Percentiles rank a stretch among this genome's conserved stretches.
These are phyloP conservation scores for Chymomyza caudatula DNA, from an alignment of 2,888 invertebrate species.

Conservation along the genomic window DNA sequence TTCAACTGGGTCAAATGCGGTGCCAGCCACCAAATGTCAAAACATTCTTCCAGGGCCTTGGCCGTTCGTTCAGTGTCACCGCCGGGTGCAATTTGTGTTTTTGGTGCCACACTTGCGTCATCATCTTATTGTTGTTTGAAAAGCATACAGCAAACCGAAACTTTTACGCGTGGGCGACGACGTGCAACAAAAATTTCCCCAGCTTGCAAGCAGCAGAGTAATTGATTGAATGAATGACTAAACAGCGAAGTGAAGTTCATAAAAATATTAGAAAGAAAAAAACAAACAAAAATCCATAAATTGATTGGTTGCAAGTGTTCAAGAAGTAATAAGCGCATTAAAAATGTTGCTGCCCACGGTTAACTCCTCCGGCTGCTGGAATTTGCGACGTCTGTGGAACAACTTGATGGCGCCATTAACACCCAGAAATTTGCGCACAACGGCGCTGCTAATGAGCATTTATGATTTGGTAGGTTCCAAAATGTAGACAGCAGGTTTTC, in stretches of 20 bases:
- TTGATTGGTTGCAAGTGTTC: conserved; percentile 43
- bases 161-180: conserved; percentile 43
- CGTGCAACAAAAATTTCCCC: not conserved
- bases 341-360: conserved; percentile 54
- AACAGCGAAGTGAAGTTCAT: too few relatives aligned
- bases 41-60: conserved; percentile 53
- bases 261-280: conserved; percentile 9
- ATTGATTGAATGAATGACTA: not conserved
- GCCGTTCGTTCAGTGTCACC: conserved; percentile 8
- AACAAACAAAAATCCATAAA: conserved; percentile 69
- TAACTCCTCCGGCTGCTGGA: conserved; percentile 45
- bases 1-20: not conserved
- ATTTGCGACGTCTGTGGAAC: conserved; percentile 43
- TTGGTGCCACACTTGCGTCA: not conserved
- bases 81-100: conserved; percentile 22
- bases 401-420: conserved; percentile 71
- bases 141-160: conserved; percentile 24
- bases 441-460: conserved; percentile 76
- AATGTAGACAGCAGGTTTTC: not conserved
- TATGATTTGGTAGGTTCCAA: conserved; percentile 76
- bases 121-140: not conserved
- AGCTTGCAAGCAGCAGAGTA: not conserved
- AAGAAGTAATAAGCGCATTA: not conserved
- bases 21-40: conserved; percentile 24
- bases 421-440: conserved; percentile 76